Evolutionary conservation across 2,113 vertebrate genomes (phyloP), one percentile per base, ranked within the genome.

Genomic region (Anthoscopus minutus): DNA sequence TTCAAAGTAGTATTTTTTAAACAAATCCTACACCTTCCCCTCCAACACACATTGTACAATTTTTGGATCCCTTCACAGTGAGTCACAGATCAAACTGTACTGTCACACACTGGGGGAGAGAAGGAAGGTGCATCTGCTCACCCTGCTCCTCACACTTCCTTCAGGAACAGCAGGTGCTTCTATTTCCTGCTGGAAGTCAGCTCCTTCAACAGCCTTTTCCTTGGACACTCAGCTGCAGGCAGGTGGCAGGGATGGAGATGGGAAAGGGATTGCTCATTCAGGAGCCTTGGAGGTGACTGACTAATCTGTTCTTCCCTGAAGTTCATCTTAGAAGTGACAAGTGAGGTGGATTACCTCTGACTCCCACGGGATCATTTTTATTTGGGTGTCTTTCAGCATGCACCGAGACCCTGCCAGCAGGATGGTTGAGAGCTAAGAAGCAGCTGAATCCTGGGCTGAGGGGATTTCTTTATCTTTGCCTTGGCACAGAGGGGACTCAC

Each of bases 71-170:
- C 56, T 44, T 70, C 60, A 12, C 2, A 0, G 67, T 96, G 86
- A 96, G 71, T 92, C 96, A 96, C 79, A 44, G 90, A 88, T n/a
- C 71, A 65, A 70, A 70, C 38, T 9, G 22, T 53, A 25, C 40
- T 3, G 1, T 67, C 78, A 64, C 61, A 30, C 15, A 7, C 28
- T 5, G 44, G 47, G 30, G 53, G 31, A 90, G 60, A 93, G 54
- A n/a, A 88, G 90, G 92, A 72, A 85, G 60, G 79, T 86, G 64
- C 90, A 93, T 73, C 93, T 96, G 95, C 92, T 93, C 90, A 19
- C 60, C 50, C 8, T 44, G 62, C 50, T 92, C n/a, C 85, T 54
- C 18, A 8, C 23, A 4, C 23, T 53, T 18, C 31, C 10, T 1
- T n/a, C 47, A 77, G 82, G 58, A 81, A 57, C 60, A 48, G 2